phyloP scores from a whole-genome alignment of 2,888 invertebrate species.

The Morinoia aosen region DNA sequence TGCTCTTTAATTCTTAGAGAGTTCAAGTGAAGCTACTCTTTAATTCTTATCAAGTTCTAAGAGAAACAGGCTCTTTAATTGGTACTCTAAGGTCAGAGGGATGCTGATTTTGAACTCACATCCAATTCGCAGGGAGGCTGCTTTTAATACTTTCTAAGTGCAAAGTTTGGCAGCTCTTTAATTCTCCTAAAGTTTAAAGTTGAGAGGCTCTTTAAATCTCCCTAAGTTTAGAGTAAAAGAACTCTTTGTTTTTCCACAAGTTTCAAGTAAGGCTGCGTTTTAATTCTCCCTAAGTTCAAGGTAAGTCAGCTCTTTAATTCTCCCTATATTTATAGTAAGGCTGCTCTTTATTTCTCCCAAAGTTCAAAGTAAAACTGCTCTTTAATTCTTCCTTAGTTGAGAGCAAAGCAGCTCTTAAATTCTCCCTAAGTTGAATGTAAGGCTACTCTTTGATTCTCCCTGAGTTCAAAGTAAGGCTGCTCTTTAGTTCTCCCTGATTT shows the following conservation, averaged over 20 bases:
- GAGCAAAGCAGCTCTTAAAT: background rate
- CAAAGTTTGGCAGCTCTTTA: background rate
- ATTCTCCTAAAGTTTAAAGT: background rate
- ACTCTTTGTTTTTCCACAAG: background rate
- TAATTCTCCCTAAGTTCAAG: background rate
- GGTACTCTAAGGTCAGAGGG: too few species aligned
- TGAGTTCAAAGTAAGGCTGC: background rate
- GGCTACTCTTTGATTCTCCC: background rate
- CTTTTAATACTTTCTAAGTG: background rate
- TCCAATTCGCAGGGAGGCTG: background rate
- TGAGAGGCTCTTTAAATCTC: background rate
- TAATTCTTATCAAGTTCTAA: too few species aligned
- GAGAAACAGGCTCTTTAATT: too few species aligned
- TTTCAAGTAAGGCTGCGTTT: background rate
- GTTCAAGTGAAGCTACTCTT: too few species aligned
- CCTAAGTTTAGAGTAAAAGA: background rate
- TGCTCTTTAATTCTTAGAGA: too few species aligned
- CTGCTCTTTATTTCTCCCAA: background rate
- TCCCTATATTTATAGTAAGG: background rate
- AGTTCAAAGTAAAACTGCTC: background rate
- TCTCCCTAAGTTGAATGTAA: background rate
- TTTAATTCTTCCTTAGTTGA: background rate
- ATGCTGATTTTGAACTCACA: too few species aligned
- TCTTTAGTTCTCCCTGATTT: background rate
- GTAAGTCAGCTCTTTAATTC: background rate